These are phyloP conservation scores for Diarsia brunnea DNA, from an alignment of 2,888 invertebrate species.

Conservation along the genomic window DNA sequence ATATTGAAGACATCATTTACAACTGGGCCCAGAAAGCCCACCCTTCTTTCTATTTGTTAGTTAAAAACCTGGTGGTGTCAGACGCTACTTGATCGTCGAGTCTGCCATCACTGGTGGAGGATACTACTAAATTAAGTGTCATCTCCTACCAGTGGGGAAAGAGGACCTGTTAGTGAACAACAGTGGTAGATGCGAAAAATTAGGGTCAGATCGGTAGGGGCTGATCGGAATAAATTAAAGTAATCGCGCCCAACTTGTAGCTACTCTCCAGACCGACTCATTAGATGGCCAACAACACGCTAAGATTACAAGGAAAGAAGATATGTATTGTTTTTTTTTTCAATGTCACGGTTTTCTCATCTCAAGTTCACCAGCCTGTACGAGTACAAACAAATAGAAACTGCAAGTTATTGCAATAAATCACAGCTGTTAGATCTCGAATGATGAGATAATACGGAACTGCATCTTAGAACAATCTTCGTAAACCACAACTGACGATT, in stretches of 20 bases:
- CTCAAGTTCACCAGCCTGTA: constrained; percentile 20
- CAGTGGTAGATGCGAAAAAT: too few relatives aligned
- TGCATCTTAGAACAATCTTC: constrained; percentile 61
- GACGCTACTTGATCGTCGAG: too few relatives aligned
- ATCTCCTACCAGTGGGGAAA: too few relatives aligned
- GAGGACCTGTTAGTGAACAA: too few relatives aligned
- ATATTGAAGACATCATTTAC: too few relatives aligned
- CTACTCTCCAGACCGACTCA: not conserved
- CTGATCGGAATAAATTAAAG: too few relatives aligned
- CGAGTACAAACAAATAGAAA: constrained; percentile 45
- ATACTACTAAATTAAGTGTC: too few relatives aligned
- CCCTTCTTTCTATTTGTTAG: too few relatives aligned
- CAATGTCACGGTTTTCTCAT: constrained; percentile 2
- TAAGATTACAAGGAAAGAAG: not conserved
- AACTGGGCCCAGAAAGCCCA: too few relatives aligned
- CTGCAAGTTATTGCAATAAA: constrained; percentile 38
- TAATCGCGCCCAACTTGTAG: not conserved
- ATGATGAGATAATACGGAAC: constrained; percentile 66
- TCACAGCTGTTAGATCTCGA: constrained; percentile 39
- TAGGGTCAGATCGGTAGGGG: too few relatives aligned
- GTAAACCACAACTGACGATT: constrained; percentile 57
- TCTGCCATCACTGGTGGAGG: too few relatives aligned
- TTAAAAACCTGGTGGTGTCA: too few relatives aligned
- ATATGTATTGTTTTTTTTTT: not conserved
- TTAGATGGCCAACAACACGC: not conserved